Percentiles rank a stretch among this genome's conserved stretches.
phyloP scores from a whole-genome alignment of 2,797 vertebrate genomes.

The Enteromius thamalakanensis region DNA sequence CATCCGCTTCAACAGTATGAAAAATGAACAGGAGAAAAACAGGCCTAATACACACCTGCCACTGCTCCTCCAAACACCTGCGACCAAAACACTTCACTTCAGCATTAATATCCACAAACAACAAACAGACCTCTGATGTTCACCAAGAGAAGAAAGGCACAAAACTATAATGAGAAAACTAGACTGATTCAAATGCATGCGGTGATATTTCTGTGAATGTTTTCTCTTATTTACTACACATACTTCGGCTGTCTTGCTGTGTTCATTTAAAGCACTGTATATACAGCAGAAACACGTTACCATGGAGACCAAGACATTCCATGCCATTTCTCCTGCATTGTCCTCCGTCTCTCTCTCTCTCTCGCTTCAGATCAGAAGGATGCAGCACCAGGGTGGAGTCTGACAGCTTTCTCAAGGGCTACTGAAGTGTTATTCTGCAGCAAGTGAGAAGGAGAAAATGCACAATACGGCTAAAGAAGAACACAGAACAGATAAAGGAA shows the following conservation, averaged over 20 bases:
- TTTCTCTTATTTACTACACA: not conserved
- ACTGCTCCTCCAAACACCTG: conserved; percentile 73
- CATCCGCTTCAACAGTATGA: not conserved
- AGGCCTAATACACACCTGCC: conserved; percentile 69
- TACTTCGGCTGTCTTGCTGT: conserved; percentile 29
- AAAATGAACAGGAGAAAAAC: conserved; percentile 45
- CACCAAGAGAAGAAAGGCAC: conserved; percentile 24
- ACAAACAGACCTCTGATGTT: conserved; percentile 61
- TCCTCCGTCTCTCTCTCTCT: conserved; percentile 50
- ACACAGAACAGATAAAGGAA: conserved; percentile 44
- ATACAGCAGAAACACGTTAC: conserved; percentile 69
- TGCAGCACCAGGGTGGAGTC: conserved; percentile 20
- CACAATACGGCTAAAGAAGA: conserved; percentile 38
- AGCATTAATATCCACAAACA: conserved; percentile 48
- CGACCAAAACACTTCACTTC: conserved; percentile 56
- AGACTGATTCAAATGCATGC: not conserved
- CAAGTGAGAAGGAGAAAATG: conserved; percentile 2
- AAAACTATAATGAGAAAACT: conserved; percentile 16
- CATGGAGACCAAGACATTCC: conserved; percentile 71
- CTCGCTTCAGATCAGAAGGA: conserved; percentile 57
- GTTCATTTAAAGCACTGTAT: conserved; percentile 36
- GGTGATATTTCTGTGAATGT: not conserved
- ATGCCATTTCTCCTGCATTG: conserved; percentile 32
- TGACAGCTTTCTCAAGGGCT: conserved; percentile 43
- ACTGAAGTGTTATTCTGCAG: conserved; percentile 3